Percentiles rank a stretch among this genome's conserved stretches.
Evolutionary conservation across 2,113 vertebrate genomes (phyloP).

Genomic region (Zosterops pallidus): DNA sequence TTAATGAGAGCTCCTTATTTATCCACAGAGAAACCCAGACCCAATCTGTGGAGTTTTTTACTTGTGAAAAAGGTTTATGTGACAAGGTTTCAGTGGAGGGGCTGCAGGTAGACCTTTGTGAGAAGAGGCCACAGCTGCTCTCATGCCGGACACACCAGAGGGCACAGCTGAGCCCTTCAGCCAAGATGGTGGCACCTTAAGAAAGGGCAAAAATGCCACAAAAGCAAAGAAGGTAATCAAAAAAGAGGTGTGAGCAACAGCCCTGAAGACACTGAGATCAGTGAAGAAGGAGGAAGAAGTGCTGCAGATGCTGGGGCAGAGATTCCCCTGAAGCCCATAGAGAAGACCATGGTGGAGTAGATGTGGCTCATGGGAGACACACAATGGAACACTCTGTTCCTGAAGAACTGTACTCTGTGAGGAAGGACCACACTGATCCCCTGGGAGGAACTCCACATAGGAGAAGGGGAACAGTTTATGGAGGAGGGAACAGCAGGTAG

Average conservation of each 20-base stretch:
- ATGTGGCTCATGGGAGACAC: not conserved
- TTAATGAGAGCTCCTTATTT: not conserved
- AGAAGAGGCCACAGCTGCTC: not conserved
- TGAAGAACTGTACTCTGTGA: not conserved
- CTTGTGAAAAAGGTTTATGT: not conserved
- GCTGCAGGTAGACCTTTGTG: not conserved
- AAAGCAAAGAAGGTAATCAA: not conserved
- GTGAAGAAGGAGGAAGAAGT: not conserved
- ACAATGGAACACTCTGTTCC: not conserved
- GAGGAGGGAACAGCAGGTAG: not conserved
- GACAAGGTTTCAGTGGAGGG: not conserved
- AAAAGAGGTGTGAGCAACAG: not conserved
- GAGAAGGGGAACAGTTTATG: not conserved
- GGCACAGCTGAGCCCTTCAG: not conserved
- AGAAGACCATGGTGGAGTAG: not conserved
- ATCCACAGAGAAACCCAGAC: not conserved
- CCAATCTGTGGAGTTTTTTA: not conserved
- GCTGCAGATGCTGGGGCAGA: not conserved
- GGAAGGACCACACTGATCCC: rapidly evolving
- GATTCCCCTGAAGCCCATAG: not conserved
- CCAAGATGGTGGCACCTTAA: not conserved
- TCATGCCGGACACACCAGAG: not conserved
- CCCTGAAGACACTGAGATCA: not conserved
- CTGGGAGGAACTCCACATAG: not conserved
- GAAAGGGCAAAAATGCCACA: not conserved